These are phyloP conservation scores for Lontra canadensis DNA, from an alignment of 2,113 vertebrate genomes.

Conservation along the genomic window DNA sequence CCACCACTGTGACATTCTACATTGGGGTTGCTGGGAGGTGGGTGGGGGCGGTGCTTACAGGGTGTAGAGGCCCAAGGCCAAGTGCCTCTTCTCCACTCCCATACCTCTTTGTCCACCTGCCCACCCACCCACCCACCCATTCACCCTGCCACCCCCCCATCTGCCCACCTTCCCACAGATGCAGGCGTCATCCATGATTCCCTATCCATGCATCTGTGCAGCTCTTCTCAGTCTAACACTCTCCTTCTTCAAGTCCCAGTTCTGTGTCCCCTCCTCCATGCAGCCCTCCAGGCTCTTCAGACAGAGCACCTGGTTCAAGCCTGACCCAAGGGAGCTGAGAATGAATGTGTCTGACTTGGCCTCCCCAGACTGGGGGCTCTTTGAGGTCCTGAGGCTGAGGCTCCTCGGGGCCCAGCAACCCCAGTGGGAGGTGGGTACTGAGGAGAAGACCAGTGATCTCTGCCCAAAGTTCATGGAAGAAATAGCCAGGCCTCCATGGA, in stretches of 20 bases:
- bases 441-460: neutral
- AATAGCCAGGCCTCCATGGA: neutral
- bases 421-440: neutral
- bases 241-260: neutral
- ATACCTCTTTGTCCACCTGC: neutral
- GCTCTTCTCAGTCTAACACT: neutral
- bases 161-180: neutral
- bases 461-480: neutral
- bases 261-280: neutral
- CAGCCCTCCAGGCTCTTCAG: neutral
- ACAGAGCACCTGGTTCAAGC: neutral
- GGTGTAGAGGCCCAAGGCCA: neutral
- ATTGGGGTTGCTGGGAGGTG: slow-evolving; percentile 78
- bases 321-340: neutral
- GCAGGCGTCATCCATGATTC: no score
- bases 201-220: neutral
- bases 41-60: neutral
- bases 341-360: neutral
- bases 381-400: neutral
- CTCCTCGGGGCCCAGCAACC: neutral
- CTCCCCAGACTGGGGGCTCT: neutral
- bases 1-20: slow-evolving; percentile 63
- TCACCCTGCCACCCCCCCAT: neutral
- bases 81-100: neutral
- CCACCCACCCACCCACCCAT: neutral